Base-by-base conservation (phyloP, 2,888 invertebrate genomes). In the Mythimna lalbum region DNA sequence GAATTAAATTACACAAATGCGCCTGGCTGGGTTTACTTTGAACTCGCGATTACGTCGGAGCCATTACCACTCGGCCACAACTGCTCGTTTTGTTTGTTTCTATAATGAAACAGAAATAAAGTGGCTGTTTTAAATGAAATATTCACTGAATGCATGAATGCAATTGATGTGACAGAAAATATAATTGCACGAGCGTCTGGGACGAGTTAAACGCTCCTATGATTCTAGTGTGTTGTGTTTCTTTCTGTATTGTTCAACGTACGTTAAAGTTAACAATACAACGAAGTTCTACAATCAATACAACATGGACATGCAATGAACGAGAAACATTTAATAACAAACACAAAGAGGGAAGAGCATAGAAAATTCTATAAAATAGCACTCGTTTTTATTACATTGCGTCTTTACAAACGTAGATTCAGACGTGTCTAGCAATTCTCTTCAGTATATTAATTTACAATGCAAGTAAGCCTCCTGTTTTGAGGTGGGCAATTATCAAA, bases 101-200 rank as follows among this genome's bases (percentile, higher is more conserved):
- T 56, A 19, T 21, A 57, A 33, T 43, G 7, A n/a, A 39, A 72
- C 19, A 14, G 17, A 53, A 23, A 62, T 27, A 56, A 23, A 27
- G 23, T 47, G 6, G 14, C 12, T 47, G 27, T 12, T 57, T 47
- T n/a, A 23, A 69, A 27, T 27, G 21, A 43, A 78, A 7, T 33
- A 49, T 39, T 52, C 53, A 14, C 9, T 39, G 12, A 47, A 23
- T 17, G 9, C 47, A 21, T 17, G 19, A 31, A 60, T 49, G 43
- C 55, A 55, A 57, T 31, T 23, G 49, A 27, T 21, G 12, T 56
- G 55, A n/a, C 39, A 19, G 23, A 23, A 53, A 72, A 56, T 64
- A 39, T 27, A 66, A 66, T 59, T 59, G 33, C n/a, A 36, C 23
- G 33, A 63, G 21, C 31, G 14, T 19, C 10, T 59, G n/a, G 4